Evolutionary conservation across 2,888 invertebrate genomes (phyloP), one percentile per base, ranked within the genome.

Genomic region (Blastobasis lacticolella): DNA sequence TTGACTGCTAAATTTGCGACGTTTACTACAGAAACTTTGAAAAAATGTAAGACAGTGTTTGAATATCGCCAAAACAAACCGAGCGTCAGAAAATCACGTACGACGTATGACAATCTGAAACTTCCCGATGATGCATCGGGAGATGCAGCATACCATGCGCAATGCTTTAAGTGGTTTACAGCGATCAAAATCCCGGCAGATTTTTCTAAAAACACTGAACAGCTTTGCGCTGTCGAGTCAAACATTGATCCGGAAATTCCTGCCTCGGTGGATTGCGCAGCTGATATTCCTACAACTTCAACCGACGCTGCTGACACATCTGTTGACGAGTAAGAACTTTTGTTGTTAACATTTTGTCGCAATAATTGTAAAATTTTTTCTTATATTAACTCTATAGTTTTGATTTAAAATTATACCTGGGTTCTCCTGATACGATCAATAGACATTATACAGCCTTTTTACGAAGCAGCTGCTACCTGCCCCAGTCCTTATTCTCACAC

Each of bases 1-100:
- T 43, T 43, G 49, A 49, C 43, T 49, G 43, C 23, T 42, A 43
- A 49, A 49, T 42, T 42, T 42, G 43, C 42, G 43, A 49, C 42
- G 43, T 49, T 49, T 49, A 49, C 49, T 43, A 43, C 42, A 49
- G 49, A 49, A 43, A 49, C 49, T 42, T 43, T 49, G 49, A 49
- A 49, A 49, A 49, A 49, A 43, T 49, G 49, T 43, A 49, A 49
- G 43, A 43, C 42, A 49, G 49, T 49, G 49, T 42, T 43, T 43
- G 49, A 49, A 49, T 49, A 49, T 49, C 49, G 49, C 43, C 42
- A 37, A 43, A 49, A 49, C 42, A 49, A 49, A 43, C 49, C 42
- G 49, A 49, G 49, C 42, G 49, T 49, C 42, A 50, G 49, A 44
- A 49, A 45, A 49, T 5, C 49, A 45, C 45, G 50, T 40, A 46